phyloP scores from a whole-genome alignment of 1,140 invertebrate genomes.

The Pseudomyrmex flavicornis region DNA sequence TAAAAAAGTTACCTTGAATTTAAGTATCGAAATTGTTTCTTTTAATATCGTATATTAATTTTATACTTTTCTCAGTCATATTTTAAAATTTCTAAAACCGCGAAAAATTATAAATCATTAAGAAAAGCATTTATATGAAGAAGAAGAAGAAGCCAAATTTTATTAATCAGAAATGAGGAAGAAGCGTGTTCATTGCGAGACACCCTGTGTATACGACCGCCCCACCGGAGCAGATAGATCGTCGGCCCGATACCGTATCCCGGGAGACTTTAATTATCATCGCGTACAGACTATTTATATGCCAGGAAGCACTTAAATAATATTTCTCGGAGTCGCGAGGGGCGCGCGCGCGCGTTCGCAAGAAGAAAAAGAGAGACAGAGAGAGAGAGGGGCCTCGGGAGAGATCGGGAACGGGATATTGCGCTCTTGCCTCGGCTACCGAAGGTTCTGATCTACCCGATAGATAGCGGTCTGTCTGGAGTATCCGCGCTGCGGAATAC shows the following conservation, averaged over 20 bases:
- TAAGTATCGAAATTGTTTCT: too few relatives aligned
- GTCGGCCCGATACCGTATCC: slow-evolving; percentile 72
- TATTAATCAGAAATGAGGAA: background rate
- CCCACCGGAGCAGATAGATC: slow-evolving; percentile 73
- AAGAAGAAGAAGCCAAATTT: background rate
- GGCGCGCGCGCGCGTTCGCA: slow-evolving; percentile 41
- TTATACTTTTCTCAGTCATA: too few relatives aligned
- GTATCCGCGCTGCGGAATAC: slow-evolving; percentile 58
- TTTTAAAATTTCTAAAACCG: too few relatives aligned
- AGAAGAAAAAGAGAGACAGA: background rate
- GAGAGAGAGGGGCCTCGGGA: slow-evolving; percentile 10
- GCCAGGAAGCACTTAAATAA: slow-evolving; percentile 86
- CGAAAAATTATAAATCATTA: background rate
- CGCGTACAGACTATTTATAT: slow-evolving; percentile 84
- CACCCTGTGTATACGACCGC: slow-evolving; percentile 55
- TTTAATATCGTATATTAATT: background rate
- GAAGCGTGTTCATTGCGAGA: slow-evolving; percentile 1
- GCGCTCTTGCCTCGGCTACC: slow-evolving; percentile 73
- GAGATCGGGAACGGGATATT: slow-evolving; percentile 79
- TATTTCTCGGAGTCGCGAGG: slow-evolving; percentile 81
- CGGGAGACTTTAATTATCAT: slow-evolving; percentile 84
- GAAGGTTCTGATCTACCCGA: slow-evolving; percentile 79
- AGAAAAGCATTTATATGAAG: background rate
- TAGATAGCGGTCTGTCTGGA: slow-evolving; percentile 72
- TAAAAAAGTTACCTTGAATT: background rate